phyloP scores from a whole-genome alignment of 2,113 vertebrate species.

The Ranitomeya variabilis region DNA sequence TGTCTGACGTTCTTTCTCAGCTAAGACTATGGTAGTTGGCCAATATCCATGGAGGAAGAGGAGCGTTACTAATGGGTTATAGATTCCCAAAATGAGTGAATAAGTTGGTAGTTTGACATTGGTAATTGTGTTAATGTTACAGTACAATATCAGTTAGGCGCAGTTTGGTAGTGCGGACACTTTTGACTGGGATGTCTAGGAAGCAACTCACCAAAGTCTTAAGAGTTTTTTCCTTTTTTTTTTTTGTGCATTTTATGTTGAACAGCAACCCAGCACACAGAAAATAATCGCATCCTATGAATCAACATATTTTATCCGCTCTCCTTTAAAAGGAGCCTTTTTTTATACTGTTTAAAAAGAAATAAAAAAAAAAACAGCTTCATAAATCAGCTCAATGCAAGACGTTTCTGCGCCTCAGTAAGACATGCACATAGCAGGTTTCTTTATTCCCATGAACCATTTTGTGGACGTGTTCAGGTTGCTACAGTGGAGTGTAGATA shows the following conservation, averaged over 20 bases:
- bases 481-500: conserved; percentile 8
- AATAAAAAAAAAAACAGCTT: conserved; percentile 50
- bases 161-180: conserved; percentile 48
- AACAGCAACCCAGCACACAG: conserved; percentile 54
- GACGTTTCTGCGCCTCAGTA: conserved; percentile 37
- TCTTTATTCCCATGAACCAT: conserved; percentile 35
- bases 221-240: conserved; percentile 31
- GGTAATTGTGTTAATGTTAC: neutral
- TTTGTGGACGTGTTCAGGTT: conserved; percentile 13
- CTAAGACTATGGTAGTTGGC: neutral
- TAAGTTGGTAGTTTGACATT: neutral
- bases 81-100: neutral
- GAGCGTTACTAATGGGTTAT: neutral
- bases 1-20: neutral
- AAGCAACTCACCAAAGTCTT: conserved; percentile 54
- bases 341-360: conserved; percentile 54
- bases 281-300: conserved; percentile 53
- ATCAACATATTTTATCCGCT: conserved; percentile 58
- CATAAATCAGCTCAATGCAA: conserved; percentile 56
- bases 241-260: neutral
- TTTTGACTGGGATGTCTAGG: conserved; percentile 54
- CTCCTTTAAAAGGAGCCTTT: conserved; percentile 60
- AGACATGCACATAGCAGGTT: conserved; percentile 47
- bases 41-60: neutral
- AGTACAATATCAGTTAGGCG: conserved; percentile 26